These are phyloP conservation scores for Polydrusus pterygomalis DNA, from an alignment of 2,888 invertebrate genomes.

Conservation along the genomic window DNA sequence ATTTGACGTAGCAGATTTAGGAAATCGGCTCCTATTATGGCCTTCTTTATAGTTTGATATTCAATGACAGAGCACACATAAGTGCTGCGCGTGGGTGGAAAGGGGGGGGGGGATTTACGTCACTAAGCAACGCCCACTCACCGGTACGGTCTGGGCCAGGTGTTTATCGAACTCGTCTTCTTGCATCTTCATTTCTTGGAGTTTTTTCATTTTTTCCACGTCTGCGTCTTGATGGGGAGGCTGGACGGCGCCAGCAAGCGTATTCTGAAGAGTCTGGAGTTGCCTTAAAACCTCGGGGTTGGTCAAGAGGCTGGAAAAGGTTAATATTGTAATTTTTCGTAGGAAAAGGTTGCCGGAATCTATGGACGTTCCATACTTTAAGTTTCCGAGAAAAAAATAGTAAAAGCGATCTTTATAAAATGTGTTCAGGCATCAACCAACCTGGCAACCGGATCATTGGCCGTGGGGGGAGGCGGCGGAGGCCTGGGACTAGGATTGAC, in stretches of 20 bases:
- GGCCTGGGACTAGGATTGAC: conserved; percentile 73
- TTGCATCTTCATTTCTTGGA: conserved; percentile 82
- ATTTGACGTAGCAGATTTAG: no score
- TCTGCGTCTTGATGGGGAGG: conserved; percentile 76
- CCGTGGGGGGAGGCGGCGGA: conserved; percentile 51
- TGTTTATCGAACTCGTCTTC: conserved; percentile 86
- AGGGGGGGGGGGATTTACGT: no score
- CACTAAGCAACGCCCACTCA: no score
- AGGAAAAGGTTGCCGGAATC: no score
- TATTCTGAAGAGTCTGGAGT: conserved; percentile 81
- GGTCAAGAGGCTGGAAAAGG: conserved; percentile 78
- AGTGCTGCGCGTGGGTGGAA: no score
- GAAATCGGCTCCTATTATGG: no score
- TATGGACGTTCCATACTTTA: no score
- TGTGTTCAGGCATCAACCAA: conserved; percentile 61
- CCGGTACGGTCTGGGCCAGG: conserved; percentile 83
- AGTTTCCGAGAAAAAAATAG: no score
- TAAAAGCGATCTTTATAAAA: background rate
- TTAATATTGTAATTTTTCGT: no score
- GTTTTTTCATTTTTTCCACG: conserved; percentile 80
- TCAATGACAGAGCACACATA: no score
- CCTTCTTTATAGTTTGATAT: no score
- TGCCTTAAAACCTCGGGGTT: conserved; percentile 94
- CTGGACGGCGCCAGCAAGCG: conserved; percentile 69
- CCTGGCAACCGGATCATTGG: conserved; percentile 61